Evolutionary conservation across 2,888 invertebrate genomes (phyloP).

Genomic region (Tetragonisca angustula): DNA sequence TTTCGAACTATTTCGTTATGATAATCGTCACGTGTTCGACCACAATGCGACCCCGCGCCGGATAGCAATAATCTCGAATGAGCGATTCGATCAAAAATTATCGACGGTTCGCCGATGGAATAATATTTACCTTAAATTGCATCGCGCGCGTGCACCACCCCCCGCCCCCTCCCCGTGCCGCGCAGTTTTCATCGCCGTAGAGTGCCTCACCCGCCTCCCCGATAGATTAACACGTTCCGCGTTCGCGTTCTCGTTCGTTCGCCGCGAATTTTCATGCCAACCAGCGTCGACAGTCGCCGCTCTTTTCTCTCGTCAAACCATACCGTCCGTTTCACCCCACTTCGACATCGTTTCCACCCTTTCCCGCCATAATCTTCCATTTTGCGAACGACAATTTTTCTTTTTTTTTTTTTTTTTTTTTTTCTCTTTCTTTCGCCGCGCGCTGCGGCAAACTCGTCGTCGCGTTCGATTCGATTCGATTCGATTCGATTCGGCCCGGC

Average conservation of each 20-base stretch:
- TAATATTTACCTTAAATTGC: slow-evolving; percentile 70
- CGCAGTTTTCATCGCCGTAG: slow-evolving; percentile 32
- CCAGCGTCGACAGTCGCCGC: not conserved
- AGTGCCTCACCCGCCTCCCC: not conserved
- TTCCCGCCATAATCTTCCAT: slow-evolving; percentile 18
- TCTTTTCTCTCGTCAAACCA: not conserved
- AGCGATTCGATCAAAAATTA: slow-evolving; percentile 71
- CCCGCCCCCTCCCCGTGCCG: not conserved
- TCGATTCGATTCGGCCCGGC: not conserved
- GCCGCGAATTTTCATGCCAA: slow-evolving; percentile 25
- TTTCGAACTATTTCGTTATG: slow-evolving; percentile 67
- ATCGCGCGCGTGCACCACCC: not conserved
- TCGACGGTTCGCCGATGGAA: slow-evolving; percentile 59
- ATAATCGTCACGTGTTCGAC: slow-evolving; percentile 57
- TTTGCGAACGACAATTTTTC: slow-evolving; percentile 32
- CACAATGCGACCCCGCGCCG: slow-evolving; percentile 59
- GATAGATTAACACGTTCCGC: slow-evolving; percentile 49
- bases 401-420: slow-evolving; percentile 21
- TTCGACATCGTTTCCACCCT: not conserved
- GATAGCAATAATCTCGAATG: slow-evolving; percentile 63
- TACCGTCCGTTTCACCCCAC: not conserved
- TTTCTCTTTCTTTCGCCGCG: slow-evolving; percentile 13
- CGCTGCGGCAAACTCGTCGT: not conserved
- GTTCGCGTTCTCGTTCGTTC: not conserved
- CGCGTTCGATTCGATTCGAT: slow-evolving; percentile 9